Conservation (phyloP, 1,140 invertebrate genomes). For the Oreohelix idahoensis region DNA sequence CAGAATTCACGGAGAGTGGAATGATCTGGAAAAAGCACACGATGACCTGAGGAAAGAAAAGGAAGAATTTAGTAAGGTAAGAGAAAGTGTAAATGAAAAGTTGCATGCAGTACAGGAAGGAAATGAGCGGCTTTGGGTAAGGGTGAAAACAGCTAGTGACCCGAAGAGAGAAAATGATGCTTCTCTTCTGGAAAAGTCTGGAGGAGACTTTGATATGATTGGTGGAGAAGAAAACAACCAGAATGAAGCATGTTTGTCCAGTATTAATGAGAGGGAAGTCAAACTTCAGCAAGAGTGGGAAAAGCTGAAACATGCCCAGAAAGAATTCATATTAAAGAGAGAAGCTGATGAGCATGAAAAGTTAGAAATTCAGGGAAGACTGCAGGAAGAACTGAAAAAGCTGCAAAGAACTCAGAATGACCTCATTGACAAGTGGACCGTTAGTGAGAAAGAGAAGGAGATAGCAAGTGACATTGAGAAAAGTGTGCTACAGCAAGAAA, state of each 20-base stretch:
- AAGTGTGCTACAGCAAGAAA: neutral
- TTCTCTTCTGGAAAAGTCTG: no score
- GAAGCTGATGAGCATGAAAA: neutral
- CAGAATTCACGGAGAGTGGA: neutral
- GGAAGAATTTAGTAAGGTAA: neutral
- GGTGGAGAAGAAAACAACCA: no score
- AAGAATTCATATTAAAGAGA: neutral
- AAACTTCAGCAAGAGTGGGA: neutral
- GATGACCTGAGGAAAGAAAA: neutral
- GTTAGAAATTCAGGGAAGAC: neutral
- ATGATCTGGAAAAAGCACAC: slow-evolving; percentile 3
- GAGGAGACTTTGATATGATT: no score
- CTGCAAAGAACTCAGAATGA: neutral
- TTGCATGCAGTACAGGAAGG: neutral
- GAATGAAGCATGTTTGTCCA: no score
- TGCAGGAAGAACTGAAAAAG: neutral
- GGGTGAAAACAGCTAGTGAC: neutral
- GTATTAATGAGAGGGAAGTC: no score
- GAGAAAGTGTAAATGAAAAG: neutral
- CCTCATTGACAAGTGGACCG: neutral
- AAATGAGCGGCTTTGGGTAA: neutral
- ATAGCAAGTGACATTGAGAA: neutral
- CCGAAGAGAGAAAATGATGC: neutral
- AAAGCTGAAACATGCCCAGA: neutral
- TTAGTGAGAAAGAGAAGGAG: neutral